Base-by-base conservation (phyloP, 2,113 vertebrate genomes). In the Chloebia gouldiae region DNA sequence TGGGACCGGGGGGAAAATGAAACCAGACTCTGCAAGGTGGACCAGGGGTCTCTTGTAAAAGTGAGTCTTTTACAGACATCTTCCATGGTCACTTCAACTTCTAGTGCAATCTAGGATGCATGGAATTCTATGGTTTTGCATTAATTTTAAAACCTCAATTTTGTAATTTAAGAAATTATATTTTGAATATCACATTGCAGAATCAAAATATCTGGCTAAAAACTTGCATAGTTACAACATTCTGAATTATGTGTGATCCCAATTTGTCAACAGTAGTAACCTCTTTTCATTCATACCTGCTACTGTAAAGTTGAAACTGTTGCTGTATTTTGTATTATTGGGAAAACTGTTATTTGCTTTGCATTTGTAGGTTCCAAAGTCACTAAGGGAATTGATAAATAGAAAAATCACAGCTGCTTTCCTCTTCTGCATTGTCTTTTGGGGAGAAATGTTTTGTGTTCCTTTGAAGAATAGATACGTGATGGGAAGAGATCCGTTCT, bases 301-400 rank as follows among this genome's bases (percentile, higher is more conserved):
- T 75, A 94, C 35, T 10, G 93, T 92, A 19, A 95, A 94, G 84
- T 73, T 92, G 90, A 95, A 80, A 31, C 28, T 12, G 2, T 79
- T 40, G 87, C 97, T 98, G 87, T 96, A 95, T 91, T 91, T 93
- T 63, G 42, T 23, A 4, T 8, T 37, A 19, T 65, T 77, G 42
- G 5, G 23, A 72, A 96, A 49, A 20, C 18, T 81, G 13, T 97
- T 98, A 68, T 40, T 57, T 80, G 97, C 97, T 95, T 66, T 87
- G 75, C 97, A 97, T 69, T 49, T 97, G 28, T 97, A 97, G n/a
- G 70, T 53, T 70, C 92, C 90, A n/a, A 70, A 84, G 78, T 91
- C 90, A 44, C 68, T 76, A 11, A 45, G 47, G 19, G 92, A 92
- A 27, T 68, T 44, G n/a, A 94, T 79, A 60, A 57, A 88, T 13